A percentile compares a stretch with the other conserved stretches of the same genome.
Evolutionary conservation across 2,888 invertebrate species (phyloP).

Genomic region (Lobophora halterata): DNA sequence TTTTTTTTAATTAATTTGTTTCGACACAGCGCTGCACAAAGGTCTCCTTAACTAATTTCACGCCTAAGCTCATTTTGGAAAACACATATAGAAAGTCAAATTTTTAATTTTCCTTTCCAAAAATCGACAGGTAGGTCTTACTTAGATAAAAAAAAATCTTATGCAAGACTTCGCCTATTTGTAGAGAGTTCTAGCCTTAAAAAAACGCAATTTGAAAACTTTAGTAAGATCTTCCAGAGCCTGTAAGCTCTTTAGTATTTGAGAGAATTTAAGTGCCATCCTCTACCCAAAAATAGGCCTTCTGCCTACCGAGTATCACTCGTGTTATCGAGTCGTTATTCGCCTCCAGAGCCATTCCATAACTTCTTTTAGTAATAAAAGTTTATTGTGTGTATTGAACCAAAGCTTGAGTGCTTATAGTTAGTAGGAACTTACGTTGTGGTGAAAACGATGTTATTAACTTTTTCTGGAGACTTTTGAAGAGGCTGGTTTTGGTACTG

Average conservation of each 20-base stretch:
- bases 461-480: constrained; percentile 11
- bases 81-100: no score
- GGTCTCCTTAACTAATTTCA: no score
- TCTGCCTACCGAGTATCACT: constrained; percentile 26
- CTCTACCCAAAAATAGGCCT: constrained; percentile 27
- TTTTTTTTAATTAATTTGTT: no score
- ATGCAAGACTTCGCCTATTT: neutral
- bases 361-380: constrained; percentile 30
- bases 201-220: constrained; percentile 9
- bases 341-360: constrained; percentile 25
- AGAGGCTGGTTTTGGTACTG: neutral
- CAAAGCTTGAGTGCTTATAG: constrained; percentile 17
- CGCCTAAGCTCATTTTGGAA: no score
- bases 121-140: no score
- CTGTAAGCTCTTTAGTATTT: constrained; percentile 24
- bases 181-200: constrained; percentile 4
- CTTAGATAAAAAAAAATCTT: no score
- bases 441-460: constrained; percentile 17
- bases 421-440: constrained; percentile 18
- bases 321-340: constrained; percentile 30
- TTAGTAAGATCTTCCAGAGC: constrained; percentile 10
- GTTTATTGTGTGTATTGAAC: constrained; percentile 28
- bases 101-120: no score
- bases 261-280: constrained; percentile 26
- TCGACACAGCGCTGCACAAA: no score